Percentiles rank a stretch among this genome's conserved stretches.
These are phyloP conservation scores for Autographa pulchrina DNA, from an alignment of 2,888 invertebrate genomes.

Conservation along the genomic window DNA sequence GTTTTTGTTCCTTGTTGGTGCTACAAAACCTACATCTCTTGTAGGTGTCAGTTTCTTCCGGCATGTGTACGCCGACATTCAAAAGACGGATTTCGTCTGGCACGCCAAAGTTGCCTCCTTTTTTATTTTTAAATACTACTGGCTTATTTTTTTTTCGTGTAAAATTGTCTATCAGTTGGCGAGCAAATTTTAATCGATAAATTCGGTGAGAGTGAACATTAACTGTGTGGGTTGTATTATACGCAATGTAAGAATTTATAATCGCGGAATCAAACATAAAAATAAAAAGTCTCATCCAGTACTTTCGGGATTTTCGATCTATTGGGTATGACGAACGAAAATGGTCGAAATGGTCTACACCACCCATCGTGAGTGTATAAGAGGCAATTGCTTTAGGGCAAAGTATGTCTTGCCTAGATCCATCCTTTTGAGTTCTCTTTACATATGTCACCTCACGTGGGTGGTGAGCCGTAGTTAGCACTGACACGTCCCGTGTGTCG, in stretches of 20 bases:
- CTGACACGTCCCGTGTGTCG: conserved; percentile 29
- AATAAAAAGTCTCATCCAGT: conserved; percentile 18
- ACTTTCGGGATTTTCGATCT: conserved; percentile 22
- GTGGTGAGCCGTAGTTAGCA: conserved; percentile 50
- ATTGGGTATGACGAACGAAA: conserved; percentile 24
- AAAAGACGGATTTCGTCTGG: too few relatives aligned
- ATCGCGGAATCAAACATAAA: conserved; percentile 8
- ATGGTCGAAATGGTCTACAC: conserved; percentile 23
- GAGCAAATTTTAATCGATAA: too few relatives aligned
- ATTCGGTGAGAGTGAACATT: too few relatives aligned
- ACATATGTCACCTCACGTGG: conserved; percentile 14
- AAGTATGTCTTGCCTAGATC: conserved; percentile 20
- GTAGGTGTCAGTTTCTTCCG: too few relatives aligned
- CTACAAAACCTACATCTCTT: too few relatives aligned
- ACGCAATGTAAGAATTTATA: conserved; percentile 6
- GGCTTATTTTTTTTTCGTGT: too few relatives aligned
- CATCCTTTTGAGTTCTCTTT: conserved; percentile 28
- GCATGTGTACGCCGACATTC: too few relatives aligned
- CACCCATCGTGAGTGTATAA: conserved; percentile 26
- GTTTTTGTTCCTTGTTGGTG: too few relatives aligned
- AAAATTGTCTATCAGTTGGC: too few relatives aligned
- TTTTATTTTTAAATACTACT: too few relatives aligned
- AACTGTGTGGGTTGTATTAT: neutral
- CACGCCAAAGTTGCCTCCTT: too few relatives aligned
- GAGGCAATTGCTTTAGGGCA: conserved; percentile 26